Evolutionary conservation across 2,888 invertebrate species (phyloP).

Genomic region (Drosophila bunnanda): DNA sequence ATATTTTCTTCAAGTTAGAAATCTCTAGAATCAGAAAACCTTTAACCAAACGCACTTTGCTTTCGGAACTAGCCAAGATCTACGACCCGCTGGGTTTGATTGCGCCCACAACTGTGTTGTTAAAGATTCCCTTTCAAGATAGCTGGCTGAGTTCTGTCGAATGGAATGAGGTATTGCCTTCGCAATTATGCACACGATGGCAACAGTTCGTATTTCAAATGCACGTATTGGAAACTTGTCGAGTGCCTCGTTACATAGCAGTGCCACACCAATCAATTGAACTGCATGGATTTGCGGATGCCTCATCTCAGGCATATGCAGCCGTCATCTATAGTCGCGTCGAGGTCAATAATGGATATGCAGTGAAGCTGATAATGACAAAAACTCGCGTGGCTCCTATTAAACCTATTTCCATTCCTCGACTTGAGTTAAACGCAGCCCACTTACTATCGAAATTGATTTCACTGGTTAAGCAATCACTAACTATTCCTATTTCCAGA

Average conservation of each 20-base stretch:
- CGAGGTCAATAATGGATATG: background rate
- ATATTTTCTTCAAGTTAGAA: background rate
- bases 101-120: no score
- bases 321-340: constrained; percentile 7
- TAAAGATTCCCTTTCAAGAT: background rate
- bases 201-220: no score
- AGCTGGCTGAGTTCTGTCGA: background rate
- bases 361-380: background rate
- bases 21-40: background rate
- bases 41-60: background rate
- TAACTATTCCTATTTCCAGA: constrained; percentile 9
- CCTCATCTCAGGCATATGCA: background rate
- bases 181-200: background rate
- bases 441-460: background rate
- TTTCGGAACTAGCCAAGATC: background rate
- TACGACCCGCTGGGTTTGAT: no score
- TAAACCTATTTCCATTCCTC: background rate
- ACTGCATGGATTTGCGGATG: background rate
- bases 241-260: no score
- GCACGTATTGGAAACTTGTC: no score
- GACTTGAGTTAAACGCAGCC: constrained; percentile 2
- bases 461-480: background rate
- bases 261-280: background rate
- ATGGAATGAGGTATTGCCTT: background rate
- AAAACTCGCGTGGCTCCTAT: background rate